Evolutionary conservation across 2,113 vertebrate species (phyloP).

Genomic region (Istiophorus platypterus): DNA sequence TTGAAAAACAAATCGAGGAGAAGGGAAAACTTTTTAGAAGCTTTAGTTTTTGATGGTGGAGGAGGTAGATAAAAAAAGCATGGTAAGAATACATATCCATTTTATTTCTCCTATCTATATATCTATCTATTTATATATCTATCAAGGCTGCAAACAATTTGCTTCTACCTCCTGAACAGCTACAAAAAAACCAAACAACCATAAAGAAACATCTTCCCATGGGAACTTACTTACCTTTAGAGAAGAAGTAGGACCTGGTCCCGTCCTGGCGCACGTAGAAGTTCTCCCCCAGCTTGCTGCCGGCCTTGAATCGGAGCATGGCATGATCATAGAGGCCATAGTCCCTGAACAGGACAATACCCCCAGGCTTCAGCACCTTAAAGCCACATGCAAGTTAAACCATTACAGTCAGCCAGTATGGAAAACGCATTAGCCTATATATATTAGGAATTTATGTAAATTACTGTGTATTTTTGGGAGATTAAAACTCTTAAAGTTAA

Average conservation of each 20-base stretch:
- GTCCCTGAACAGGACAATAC: conserved; percentile 92
- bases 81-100: too few species aligned
- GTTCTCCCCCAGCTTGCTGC: conserved; percentile 94
- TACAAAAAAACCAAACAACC: not conserved
- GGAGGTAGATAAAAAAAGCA: too few species aligned
- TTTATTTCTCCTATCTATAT: too few species aligned
- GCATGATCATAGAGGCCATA: conserved; percentile 95
- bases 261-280: conserved; percentile 98
- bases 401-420: not conserved
- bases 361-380: conserved; percentile 93
- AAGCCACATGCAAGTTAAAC: conserved; percentile 6
- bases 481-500: not conserved
- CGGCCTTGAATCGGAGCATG: conserved; percentile 95
- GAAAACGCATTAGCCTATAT: not conserved
- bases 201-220: not conserved
- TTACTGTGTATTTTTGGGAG: not conserved
- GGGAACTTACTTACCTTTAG: conserved; percentile 86
- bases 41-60: too few species aligned
- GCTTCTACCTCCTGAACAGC: too few species aligned
- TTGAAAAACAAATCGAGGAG: too few species aligned
- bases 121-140: not conserved
- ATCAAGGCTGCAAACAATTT: too few species aligned
- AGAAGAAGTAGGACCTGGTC: conserved; percentile 96
- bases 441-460: not conserved
- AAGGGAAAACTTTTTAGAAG: too few species aligned